phyloP scores from a whole-genome alignment of 2,113 vertebrate genomes.

The Dascyllus trimaculatus region DNA sequence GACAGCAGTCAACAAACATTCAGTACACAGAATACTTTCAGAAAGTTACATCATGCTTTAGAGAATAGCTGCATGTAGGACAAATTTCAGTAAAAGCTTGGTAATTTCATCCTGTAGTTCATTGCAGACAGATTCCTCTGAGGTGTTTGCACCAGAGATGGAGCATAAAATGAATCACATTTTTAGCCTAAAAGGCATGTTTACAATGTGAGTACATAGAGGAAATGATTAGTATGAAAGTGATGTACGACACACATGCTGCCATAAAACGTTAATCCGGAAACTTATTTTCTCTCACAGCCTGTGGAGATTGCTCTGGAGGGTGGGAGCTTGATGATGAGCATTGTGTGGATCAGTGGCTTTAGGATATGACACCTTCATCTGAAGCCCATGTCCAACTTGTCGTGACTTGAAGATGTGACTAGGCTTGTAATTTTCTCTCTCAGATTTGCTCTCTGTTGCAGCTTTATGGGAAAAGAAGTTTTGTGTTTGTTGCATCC shows the following conservation, averaged over 20 bases:
- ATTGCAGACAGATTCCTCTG: neutral
- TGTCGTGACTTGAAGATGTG: slow-evolving; percentile 59
- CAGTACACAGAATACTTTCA: neutral
- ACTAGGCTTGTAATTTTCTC: slow-evolving; percentile 45
- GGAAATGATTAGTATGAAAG: neutral
- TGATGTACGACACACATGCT: neutral
- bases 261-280: neutral
- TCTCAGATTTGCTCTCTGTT: slow-evolving; percentile 10
- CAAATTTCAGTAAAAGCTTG: neutral
- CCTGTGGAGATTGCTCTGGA: neutral
- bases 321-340: slow-evolving; percentile 25
- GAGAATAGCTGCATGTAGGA: neutral
- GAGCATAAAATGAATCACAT: neutral
- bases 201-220: neutral
- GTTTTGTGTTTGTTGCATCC: slow-evolving; percentile 7
- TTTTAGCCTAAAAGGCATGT: neutral
- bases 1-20: neutral
- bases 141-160: slow-evolving; percentile 15
- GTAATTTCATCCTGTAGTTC: slow-evolving; percentile 2
- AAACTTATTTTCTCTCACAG: slow-evolving; percentile 21
- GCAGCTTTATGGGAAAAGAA: neutral
- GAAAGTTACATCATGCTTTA: slow-evolving; percentile 33
- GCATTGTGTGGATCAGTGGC: slow-evolving; percentile 43
- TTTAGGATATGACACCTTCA: slow-evolving; percentile 37
- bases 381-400: slow-evolving; percentile 19